phyloP scores from a whole-genome alignment of 2,797 vertebrate genomes.

The Periophthalmus magnuspinnatus region DNA sequence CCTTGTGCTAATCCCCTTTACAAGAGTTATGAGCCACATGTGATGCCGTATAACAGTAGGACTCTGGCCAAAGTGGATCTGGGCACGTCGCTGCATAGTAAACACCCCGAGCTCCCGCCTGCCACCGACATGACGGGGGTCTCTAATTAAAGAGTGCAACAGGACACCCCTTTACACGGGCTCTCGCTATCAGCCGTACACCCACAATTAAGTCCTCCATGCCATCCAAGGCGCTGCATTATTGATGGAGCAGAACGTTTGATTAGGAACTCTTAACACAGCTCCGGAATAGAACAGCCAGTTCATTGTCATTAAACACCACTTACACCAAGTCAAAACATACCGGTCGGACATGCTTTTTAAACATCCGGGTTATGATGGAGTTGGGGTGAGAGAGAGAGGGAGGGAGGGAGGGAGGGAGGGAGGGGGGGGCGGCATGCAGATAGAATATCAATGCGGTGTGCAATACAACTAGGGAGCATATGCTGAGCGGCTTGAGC shows the following conservation, averaged over 20 bases:
- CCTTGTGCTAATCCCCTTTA: constrained; percentile 20
- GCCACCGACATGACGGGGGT: constrained; percentile 68
- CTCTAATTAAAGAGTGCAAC: constrained; percentile 78
- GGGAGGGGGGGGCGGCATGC: constrained; percentile 13
- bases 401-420: constrained; percentile 6
- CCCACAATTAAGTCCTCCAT: constrained; percentile 74
- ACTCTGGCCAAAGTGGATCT: constrained; percentile 55
- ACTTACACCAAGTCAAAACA: constrained; percentile 80
- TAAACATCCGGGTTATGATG: constrained; percentile 73
- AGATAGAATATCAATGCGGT: constrained; percentile 65
- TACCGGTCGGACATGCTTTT: constrained; percentile 69
- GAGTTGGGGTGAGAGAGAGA: constrained; percentile 20
- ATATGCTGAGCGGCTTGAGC: constrained; percentile 42
- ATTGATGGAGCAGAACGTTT: constrained; percentile 79
- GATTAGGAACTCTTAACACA: constrained; percentile 78
- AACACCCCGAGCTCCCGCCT: constrained; percentile 57
- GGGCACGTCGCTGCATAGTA: constrained; percentile 60
- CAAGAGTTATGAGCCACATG: constrained; percentile 30
- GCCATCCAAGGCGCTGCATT: constrained; percentile 74
- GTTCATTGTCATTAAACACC: constrained; percentile 79
- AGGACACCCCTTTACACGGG: constrained; percentile 64
- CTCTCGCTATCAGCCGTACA: constrained; percentile 69
- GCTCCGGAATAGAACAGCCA: constrained; percentile 70
- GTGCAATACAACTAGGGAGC: constrained; percentile 40
- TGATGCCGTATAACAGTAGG: constrained; percentile 60